Conservation (phyloP, 2,797 vertebrate species). For the Sebastiscus tertius region DNA sequence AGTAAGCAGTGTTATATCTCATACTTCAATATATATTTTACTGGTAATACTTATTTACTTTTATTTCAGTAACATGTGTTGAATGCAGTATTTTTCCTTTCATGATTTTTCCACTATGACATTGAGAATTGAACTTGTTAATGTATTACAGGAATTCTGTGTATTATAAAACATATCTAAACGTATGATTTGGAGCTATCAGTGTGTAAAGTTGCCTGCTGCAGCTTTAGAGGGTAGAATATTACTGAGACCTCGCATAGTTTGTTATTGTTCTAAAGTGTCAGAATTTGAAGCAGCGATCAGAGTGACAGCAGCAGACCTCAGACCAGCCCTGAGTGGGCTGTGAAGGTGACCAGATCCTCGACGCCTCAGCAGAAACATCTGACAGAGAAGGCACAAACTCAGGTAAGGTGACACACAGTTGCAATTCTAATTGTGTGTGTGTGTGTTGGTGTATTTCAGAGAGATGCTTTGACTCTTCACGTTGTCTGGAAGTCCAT, state of each 20-base stretch:
- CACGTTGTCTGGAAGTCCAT: too few species aligned
- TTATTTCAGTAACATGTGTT: background rate
- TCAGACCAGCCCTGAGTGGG: constrained; percentile 4
- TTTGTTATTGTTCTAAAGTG: too few species aligned
- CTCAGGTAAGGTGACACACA: background rate
- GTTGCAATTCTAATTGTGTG: too few species aligned
- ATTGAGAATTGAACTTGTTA: background rate
- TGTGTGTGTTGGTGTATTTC: background rate
- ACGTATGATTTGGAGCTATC: background rate
- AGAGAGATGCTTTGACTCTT: background rate
- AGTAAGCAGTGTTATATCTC: background rate
- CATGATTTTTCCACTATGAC: background rate
- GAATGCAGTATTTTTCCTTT: background rate
- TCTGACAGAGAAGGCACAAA: constrained; percentile 12
- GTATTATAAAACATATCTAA: background rate
- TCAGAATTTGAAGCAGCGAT: background rate
- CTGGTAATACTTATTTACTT: too few species aligned
- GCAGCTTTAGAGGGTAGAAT: background rate
- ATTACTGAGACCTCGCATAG: too few species aligned
- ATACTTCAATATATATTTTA: background rate
- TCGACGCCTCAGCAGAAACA: background rate
- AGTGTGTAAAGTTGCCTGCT: background rate
- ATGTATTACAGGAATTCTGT: background rate
- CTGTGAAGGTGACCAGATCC: too few species aligned
- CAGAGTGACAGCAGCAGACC: constrained; percentile 12